Evolutionary conservation across 2,113 vertebrate genomes (phyloP).

Genomic region (Oxygymnocypris stewartii): DNA sequence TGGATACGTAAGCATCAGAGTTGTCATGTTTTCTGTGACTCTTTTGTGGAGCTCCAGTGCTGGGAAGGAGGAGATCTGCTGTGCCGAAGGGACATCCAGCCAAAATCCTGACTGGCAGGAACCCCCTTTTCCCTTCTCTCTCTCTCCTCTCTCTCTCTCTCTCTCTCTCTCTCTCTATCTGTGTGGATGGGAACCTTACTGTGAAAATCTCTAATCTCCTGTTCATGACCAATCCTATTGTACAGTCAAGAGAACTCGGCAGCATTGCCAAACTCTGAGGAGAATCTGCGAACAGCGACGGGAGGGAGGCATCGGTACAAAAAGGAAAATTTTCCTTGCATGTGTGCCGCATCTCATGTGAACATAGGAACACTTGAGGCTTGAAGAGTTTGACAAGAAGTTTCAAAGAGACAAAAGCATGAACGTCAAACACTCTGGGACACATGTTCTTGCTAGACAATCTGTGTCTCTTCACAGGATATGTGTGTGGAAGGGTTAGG

Average conservation of each 20-base stretch:
- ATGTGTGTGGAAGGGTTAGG: background rate
- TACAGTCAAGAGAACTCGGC: slow-evolving; percentile 40
- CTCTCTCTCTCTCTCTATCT: slow-evolving; percentile 9
- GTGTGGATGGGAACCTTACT: slow-evolving; percentile 47
- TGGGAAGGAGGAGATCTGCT: slow-evolving; percentile 31
- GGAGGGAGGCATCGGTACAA: background rate
- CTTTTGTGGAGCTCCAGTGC: slow-evolving; percentile 24
- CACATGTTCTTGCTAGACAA: slow-evolving; percentile 23
- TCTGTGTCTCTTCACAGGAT: background rate
- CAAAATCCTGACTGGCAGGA: slow-evolving; percentile 50
- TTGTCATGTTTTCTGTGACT: slow-evolving; percentile 5
- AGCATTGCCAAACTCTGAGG: slow-evolving; percentile 15
- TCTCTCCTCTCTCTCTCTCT: background rate
- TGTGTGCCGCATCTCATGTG: slow-evolving; percentile 17
- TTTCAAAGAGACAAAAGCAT: slow-evolving; percentile 20
- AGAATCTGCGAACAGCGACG: background rate
- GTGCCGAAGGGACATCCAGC: slow-evolving; percentile 40
- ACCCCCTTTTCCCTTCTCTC: slow-evolving; percentile 30
- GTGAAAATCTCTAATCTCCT: slow-evolving; percentile 49
- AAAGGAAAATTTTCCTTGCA: slow-evolving; percentile 17
- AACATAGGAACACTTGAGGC: background rate
- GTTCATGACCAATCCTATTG: slow-evolving; percentile 55
- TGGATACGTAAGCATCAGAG: slow-evolving; percentile 13
- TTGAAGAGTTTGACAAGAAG: background rate
- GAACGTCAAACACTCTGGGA: slow-evolving; percentile 16